Evolutionary conservation across 2,113 vertebrate genomes (phyloP).

Genomic region (Capreolus pygargus): DNA sequence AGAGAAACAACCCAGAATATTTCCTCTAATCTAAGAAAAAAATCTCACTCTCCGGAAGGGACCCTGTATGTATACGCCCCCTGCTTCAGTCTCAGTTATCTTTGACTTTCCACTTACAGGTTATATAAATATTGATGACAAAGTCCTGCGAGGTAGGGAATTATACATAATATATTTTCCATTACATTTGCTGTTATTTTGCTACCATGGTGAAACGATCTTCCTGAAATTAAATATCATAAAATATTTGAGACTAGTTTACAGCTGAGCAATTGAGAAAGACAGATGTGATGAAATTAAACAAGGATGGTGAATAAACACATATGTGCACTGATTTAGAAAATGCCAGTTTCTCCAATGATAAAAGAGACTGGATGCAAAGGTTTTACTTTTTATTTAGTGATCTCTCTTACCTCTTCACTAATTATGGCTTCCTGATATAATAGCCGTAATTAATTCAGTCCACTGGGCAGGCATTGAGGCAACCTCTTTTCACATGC

Average conservation of each 20-base stretch:
- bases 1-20: background rate
- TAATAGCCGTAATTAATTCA: background rate
- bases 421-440: background rate
- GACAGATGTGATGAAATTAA: background rate
- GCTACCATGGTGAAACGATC: constrained; percentile 43
- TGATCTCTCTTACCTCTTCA: background rate
- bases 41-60: background rate
- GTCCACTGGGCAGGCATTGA: background rate
- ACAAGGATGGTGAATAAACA: background rate
- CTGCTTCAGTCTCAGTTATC: background rate
- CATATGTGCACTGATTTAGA: background rate
- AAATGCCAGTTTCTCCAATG: background rate
- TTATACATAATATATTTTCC: constrained; percentile 34
- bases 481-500: background rate
- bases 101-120: background rate
- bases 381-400: background rate
- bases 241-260: constrained; percentile 24
- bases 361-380: background rate
- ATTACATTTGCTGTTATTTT: constrained; percentile 48
- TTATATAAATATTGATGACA: constrained; percentile 1
- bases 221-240: constrained; percentile 56
- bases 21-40: background rate
- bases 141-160: background rate
- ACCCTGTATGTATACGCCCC: accelerated
- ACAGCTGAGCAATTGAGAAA: constrained; percentile 14